A percentile compares a stretch with the other conserved stretches of the same genome.
These are phyloP conservation scores for Pristiophorus japonicus DNA, from an alignment of 2,113 vertebrate genomes.

Conservation along the genomic window DNA sequence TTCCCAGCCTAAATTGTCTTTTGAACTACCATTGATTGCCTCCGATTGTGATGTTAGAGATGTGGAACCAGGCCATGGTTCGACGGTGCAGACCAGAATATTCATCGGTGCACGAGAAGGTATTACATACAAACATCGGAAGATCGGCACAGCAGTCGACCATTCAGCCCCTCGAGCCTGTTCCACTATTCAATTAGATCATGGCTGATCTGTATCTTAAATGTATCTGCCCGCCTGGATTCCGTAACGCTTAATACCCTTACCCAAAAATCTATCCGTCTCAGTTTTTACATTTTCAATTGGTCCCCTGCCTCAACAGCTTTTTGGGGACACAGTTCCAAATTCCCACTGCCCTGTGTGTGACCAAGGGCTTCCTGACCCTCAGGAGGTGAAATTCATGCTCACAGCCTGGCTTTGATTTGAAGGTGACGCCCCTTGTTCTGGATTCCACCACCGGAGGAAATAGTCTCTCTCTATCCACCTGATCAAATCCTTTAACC, in stretches of 20 bases:
- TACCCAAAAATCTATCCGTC: too few species aligned
- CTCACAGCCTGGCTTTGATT: too few species aligned
- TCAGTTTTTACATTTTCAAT: not conserved
- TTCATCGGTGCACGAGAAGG: not conserved
- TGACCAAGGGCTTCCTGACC: not conserved
- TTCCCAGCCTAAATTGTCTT: not conserved
- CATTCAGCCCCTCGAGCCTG: not conserved
- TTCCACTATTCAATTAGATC: too few species aligned
- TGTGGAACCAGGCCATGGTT: not conserved
- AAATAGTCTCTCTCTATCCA: not conserved
- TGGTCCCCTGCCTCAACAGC: not conserved
- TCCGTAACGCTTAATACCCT: too few species aligned
- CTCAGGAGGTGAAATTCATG: too few species aligned
- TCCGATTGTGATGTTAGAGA: not conserved
- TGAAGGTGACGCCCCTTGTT: not conserved
- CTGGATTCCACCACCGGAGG: not conserved
- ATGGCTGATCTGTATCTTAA: too few species aligned
- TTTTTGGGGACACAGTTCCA: not conserved
- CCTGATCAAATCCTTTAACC: too few species aligned
- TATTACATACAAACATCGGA: not conserved
- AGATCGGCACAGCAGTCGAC: not conserved
- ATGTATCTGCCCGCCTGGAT: too few species aligned
- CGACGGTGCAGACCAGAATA: not conserved
- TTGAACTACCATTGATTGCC: not conserved
- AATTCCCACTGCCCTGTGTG: not conserved